Evolutionary conservation across 2,113 vertebrate species (phyloP), one percentile per base, ranked within the genome.

Genomic region (Rhodinocichla rosea): DNA sequence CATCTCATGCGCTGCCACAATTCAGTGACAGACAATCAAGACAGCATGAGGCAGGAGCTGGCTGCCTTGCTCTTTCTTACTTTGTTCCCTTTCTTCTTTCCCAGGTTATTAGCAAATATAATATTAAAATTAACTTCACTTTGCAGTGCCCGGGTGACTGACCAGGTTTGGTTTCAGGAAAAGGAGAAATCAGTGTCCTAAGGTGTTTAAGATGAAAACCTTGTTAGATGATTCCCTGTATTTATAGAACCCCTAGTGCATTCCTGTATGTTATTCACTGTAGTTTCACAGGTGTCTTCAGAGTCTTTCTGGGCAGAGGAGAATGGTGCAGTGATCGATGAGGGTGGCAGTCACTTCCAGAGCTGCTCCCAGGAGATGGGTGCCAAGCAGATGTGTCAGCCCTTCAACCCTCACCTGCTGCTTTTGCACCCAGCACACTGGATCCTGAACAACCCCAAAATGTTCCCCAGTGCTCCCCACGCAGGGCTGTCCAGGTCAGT

Each of bases 261-360:
- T 80, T 52, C 35, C 23, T 40, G 17, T 23, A 5, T 39, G 21
- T 27, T 92, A 28, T 42, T 87, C 42, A 47, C 64, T 12, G 0
- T 1, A 18, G 27, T 50, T 87, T 71, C 78, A 47, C 21, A 35
- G 44, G 33, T 33, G 32, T 70, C 20, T n/a, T 10, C 6, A 75
- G 84, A 86, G 8, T 17, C 23, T 27, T 15, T 35, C 40, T 62
- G 59, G 35, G 57, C 16, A 22, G 35, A 78, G 90, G 32, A 62
- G 44, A 55, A n/a, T 0, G 1, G 8, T 17, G 52, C 37, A 44
- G 56, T 1, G 24, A 20, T 6, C 0, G 0, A 11, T 8, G 59
- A 80, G 23, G 49, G 40, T 40, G n/a, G 44, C 26, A 67, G 60
- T 12, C 7, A 2, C 4, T 28, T 42, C 35, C 78, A 50, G 62